Base-by-base conservation (phyloP, 2,113 vertebrate species). In the Atlantisia rogersi region DNA sequence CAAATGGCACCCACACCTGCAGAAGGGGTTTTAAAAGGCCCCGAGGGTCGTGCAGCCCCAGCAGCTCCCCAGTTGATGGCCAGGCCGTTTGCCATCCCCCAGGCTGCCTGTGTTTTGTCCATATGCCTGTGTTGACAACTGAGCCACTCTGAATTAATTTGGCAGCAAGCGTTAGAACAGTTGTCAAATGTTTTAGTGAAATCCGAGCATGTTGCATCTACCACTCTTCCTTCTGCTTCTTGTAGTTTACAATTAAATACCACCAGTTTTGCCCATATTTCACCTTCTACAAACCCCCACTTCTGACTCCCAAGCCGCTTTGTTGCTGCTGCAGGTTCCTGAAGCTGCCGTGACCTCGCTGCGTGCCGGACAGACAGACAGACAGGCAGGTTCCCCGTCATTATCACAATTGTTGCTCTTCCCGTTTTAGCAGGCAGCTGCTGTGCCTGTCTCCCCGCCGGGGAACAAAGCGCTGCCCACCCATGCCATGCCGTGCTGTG, bases 121-220 rank as follows among this genome's bases (percentile, higher is more conserved):
- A 91, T 96, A 92, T 95, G 96, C 93, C 89, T 75, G 37, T 92
- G 89, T 71, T 92, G 91, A 95, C 74, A 92, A 84, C 89, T 64
- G 93, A 94, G 91, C 74, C 3, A 3, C 84, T 86, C 87, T 73
- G 95, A 94, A 75, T 96, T 94, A 68, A 92, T 96, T 95, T 96
- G 93, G 95, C 95, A 97, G 96, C 59, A 24, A 69, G 71, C 5
- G 8, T 55, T 63, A 52, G 75, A 96, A 90, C 94, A 96, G 94
- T 96, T 97, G 93, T 96, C 92, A 92, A 96, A 94, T 95, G 96
- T 96, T 96, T 96, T 82, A 84, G 75, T 90, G 93, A 67, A 95
- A 95, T 63, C 74, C 2, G 1, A 77, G 92, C 48, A 22, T 92
- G 94, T 96, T 97, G 96, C 95, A 91, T 80, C 96, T 65, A 90